These are phyloP conservation scores for Corapipo altera DNA, from an alignment of 2,113 vertebrate species.

Conservation along the genomic window DNA sequence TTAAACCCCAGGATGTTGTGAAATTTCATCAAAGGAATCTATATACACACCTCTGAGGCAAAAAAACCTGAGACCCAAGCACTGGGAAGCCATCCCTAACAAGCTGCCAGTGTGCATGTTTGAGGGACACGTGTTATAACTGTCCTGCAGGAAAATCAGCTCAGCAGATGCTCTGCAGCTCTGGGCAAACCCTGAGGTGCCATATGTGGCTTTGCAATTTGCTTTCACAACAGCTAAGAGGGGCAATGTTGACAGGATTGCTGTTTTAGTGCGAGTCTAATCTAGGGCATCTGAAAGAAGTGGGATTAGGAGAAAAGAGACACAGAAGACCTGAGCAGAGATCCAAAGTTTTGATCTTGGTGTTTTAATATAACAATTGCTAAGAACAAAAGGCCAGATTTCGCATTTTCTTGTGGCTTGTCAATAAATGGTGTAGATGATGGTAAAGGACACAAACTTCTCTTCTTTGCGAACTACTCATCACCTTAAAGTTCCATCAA, in stretches of 20 bases:
- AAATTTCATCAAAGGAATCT: neutral
- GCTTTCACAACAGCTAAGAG: neutral
- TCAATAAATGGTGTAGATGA: neutral
- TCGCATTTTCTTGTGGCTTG: neutral
- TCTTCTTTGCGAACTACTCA: neutral
- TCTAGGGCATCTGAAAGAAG: neutral
- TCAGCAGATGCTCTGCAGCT: neutral
- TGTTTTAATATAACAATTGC: neutral
- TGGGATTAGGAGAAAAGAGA: neutral
- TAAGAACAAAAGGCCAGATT: neutral
- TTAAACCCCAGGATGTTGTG: neutral
- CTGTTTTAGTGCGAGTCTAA: neutral
- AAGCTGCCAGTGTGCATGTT: neutral
- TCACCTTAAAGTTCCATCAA: neutral
- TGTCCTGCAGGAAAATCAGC: neutral
- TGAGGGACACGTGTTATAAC: fast-evolving
- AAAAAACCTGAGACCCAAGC: neutral
- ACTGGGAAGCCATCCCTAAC: neutral
- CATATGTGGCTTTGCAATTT: neutral
- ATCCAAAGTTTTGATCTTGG: neutral
- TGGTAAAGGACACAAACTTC: neutral
- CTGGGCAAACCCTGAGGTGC: neutral
- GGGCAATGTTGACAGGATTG: fast-evolving
- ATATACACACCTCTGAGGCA: fast-evolving
- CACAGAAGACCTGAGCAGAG: neutral